Evolutionary conservation across 2,113 vertebrate species (phyloP).

Genomic region (Camelus bactrianus): DNA sequence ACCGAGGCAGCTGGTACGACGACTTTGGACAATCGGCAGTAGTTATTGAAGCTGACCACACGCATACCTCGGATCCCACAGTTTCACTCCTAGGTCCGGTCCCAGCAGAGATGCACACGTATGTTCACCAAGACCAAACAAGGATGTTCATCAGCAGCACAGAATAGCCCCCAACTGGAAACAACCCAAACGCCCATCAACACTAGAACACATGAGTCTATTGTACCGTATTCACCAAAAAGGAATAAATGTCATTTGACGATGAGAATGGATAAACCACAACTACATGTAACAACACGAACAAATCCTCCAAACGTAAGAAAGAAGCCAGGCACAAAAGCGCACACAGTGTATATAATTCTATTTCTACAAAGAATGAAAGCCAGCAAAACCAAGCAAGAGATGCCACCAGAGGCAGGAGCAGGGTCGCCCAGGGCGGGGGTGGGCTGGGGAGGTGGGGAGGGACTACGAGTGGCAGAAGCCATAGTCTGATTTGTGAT

Average conservation of each 20-base stretch:
- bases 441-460: accelerated
- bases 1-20: background rate
- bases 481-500: background rate
- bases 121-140: background rate
- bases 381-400: background rate
- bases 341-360: background rate
- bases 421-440: accelerated
- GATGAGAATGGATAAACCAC: background rate
- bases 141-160: background rate
- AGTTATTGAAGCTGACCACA: background rate
- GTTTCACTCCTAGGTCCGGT: background rate
- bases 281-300: background rate
- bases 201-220: background rate
- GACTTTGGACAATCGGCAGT: background rate
- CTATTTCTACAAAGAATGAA: background rate
- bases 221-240: background rate
- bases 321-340: background rate
- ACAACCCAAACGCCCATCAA: background rate
- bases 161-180: background rate
- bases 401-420: background rate
- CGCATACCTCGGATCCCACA: background rate
- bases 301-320: background rate
- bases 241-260: background rate
- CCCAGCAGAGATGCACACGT: background rate
- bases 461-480: background rate